Evolutionary conservation across 2,113 vertebrate genomes (phyloP).

Genomic region (Actenoides lindsayi): DNA sequence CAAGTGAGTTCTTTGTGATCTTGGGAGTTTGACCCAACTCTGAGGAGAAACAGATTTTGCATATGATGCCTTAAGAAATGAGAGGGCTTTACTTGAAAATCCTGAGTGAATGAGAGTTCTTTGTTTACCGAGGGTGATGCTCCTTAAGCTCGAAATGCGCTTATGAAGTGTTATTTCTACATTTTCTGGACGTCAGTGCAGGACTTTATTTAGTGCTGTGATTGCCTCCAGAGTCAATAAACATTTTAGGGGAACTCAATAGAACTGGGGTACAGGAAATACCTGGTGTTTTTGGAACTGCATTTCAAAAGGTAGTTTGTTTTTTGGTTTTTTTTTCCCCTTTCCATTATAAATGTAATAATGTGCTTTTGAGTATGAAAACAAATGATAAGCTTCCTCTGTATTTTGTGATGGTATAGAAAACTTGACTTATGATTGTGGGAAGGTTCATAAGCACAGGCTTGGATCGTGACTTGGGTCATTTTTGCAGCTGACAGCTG

Average conservation of each 20-base stretch:
- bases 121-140: neutral
- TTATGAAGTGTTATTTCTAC: no score
- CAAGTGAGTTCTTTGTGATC: constrained; percentile 77
- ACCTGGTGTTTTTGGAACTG: neutral
- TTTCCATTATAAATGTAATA: neutral
- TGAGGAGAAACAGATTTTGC: neutral
- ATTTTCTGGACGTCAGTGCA: rapidly evolving
- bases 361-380: neutral
- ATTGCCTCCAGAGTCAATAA: neutral
- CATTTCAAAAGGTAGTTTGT: neutral
- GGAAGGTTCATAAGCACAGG: neutral
- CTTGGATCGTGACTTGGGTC: neutral
- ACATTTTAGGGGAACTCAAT: neutral
- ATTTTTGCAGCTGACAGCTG: neutral
- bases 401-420: neutral
- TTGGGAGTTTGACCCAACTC: neutral
- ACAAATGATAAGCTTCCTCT: neutral
- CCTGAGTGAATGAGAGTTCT: neutral
- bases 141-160: neutral
- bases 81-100: neutral
- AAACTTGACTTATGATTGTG: neutral
- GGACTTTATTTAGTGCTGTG: rapidly evolving
- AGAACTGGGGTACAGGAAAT: neutral
- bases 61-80: no score
- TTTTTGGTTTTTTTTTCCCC: neutral